Conservation (phyloP, 2,888 invertebrate genomes). For the Mantis religiosa region DNA sequence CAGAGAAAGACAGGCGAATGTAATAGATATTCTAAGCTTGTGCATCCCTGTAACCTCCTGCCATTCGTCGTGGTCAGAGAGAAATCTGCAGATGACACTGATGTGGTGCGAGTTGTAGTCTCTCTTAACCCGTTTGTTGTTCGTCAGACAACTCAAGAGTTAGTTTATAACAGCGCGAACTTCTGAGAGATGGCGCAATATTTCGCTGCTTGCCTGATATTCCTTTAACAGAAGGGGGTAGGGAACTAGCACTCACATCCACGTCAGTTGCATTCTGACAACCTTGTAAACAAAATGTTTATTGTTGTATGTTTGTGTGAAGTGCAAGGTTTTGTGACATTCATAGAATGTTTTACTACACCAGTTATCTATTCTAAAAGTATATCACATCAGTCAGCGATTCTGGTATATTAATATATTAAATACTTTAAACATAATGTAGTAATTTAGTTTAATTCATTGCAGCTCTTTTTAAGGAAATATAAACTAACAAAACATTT, state of each 20-base stretch:
- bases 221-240: neutral
- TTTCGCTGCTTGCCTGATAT: neutral
- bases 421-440: too few relatives aligned
- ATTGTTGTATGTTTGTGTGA: neutral
- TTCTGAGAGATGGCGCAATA: neutral
- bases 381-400: too few relatives aligned
- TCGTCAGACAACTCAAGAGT: neutral
- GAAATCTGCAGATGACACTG: neutral
- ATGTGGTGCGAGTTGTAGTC: neutral
- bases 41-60: neutral
- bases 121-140: neutral
- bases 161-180: neutral
- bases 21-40: neutral
- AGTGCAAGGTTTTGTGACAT: neutral
- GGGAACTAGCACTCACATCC: neutral
- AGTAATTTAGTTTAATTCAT: too few relatives aligned
- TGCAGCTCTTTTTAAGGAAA: too few relatives aligned
- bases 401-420: too few relatives aligned
- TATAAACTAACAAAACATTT: too few relatives aligned
- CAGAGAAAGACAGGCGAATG: too few relatives aligned
- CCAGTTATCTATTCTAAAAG: too few relatives aligned
- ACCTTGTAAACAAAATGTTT: neutral
- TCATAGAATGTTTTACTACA: too few relatives aligned
- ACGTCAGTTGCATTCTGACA: neutral
- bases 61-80: neutral